These are phyloP conservation scores for Amiota communis DNA, from an alignment of 2,888 invertebrate species.

Conservation along the genomic window DNA sequence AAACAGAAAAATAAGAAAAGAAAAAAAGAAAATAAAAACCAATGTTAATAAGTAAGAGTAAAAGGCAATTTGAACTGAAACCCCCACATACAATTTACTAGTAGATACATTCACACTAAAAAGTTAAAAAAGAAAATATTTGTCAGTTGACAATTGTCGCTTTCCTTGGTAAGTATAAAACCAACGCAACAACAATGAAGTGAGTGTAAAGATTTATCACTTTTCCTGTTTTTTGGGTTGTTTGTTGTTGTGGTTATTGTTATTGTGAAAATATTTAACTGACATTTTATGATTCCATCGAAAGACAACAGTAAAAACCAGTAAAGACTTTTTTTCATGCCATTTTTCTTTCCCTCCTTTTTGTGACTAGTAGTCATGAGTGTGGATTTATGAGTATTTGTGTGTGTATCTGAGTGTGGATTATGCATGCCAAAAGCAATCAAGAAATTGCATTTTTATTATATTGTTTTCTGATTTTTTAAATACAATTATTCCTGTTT, in stretches of 20 bases:
- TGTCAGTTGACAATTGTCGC: constrained; percentile 18
- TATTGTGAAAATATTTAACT: constrained; percentile 44
- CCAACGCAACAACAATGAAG: constrained; percentile 18
- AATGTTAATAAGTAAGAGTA: too few species aligned
- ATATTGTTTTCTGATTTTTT: constrained; percentile 29
- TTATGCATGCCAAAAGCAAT: constrained; percentile 24
- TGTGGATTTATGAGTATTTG: not conserved
- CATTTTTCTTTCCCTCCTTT: not conserved
- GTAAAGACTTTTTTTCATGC: constrained; percentile 1
- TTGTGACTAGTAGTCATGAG: not conserved
- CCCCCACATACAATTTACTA: constrained; percentile 14
- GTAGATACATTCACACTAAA: constrained; percentile 20
- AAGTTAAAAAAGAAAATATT: constrained; percentile 18
- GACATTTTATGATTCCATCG: constrained; percentile 47
- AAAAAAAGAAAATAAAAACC: not conserved
- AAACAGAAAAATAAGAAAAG: constrained; percentile 16
- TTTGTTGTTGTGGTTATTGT: constrained; percentile 22
- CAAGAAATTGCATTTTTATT: constrained; percentile 16
- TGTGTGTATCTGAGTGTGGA: not conserved
- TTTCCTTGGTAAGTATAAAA: not conserved
- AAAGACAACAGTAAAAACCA: not conserved
- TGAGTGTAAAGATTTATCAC: constrained; percentile 46
- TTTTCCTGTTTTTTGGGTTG: constrained; percentile 45
- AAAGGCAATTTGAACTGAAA: too few species aligned
- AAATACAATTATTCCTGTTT: constrained; percentile 44